Evolutionary conservation across 2,797 vertebrate genomes (phyloP).

Genomic region (Numenius phaeopus): DNA sequence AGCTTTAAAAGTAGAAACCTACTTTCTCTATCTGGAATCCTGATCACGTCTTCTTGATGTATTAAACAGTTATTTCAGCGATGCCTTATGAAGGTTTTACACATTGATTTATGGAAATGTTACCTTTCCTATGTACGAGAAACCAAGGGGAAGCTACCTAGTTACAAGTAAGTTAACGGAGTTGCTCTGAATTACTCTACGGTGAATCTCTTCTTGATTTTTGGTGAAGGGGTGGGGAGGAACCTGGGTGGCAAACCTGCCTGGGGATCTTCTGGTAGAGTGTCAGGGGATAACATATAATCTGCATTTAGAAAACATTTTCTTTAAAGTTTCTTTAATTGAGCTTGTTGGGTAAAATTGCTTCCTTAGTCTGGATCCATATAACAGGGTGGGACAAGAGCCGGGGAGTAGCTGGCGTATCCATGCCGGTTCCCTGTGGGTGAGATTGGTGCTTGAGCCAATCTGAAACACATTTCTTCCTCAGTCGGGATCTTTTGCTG

Average conservation of each 20-base stretch:
- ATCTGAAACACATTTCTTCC: not conserved
- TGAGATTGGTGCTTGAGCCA: not conserved
- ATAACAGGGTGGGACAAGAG: not conserved
- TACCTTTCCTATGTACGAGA: slow-evolving; percentile 98
- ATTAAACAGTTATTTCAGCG: slow-evolving; percentile 94
- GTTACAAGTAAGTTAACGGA: slow-evolving; percentile 94
- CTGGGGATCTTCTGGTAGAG: not conserved
- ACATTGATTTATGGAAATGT: slow-evolving; percentile 99
- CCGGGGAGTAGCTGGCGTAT: not conserved
- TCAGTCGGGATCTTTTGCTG: not conserved
- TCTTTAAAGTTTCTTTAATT: not conserved
- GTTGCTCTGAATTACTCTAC: not conserved
- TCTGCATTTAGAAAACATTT: not conserved
- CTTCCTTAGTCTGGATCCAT: not conserved
- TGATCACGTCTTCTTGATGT: slow-evolving; percentile 71
- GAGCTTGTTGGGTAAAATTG: not conserved
- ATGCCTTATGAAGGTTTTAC: slow-evolving; percentile 99
- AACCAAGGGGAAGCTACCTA: slow-evolving; percentile 99
- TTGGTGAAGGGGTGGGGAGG: not conserved
- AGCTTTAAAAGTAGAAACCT: not conserved
- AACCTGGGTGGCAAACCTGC: not conserved
- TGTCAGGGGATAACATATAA: not conserved
- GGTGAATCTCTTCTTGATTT: not conserved
- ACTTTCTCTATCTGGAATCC: slow-evolving; percentile 30
- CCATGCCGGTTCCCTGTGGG: not conserved